Evolutionary conservation across 2,797 vertebrate species (phyloP).

Genomic region (Lepidocolaptes lacrymiger): DNA sequence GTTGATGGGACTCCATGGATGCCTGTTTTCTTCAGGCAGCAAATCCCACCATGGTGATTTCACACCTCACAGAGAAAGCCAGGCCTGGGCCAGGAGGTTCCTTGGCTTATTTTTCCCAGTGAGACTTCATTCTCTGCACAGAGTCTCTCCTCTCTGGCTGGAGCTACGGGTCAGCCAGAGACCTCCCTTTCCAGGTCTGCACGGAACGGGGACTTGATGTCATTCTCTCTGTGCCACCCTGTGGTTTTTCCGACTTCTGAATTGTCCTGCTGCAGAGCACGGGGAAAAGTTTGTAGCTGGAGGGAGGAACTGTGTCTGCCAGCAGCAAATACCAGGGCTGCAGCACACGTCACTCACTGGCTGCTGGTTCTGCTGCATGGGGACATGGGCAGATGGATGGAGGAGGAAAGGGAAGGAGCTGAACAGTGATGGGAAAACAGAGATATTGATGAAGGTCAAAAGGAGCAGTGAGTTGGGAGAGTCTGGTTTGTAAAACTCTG

Average conservation of each 20-base stretch:
- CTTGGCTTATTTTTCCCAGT: not conserved
- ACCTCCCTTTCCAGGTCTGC: not conserved
- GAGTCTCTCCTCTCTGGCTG: not conserved
- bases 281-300: not conserved
- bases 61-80: not conserved
- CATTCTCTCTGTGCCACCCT: not conserved
- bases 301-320: not conserved
- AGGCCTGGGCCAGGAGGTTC: not conserved
- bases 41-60: not conserved
- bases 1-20: not conserved
- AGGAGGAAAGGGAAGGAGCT: not conserved
- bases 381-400: not conserved
- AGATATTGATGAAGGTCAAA: not conserved
- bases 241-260: not conserved
- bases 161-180: accelerated
- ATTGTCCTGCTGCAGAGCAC: not conserved
- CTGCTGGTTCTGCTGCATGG: not conserved
- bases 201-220: accelerated
- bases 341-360: not conserved
- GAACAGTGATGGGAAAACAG: not conserved
- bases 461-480: not conserved
- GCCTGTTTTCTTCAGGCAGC: not conserved
- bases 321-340: not conserved
- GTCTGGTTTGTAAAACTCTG: not conserved
- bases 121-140: not conserved